Conservation (phyloP, 1,140 invertebrate genomes). For the Chrysomallon squamiferum region DNA sequence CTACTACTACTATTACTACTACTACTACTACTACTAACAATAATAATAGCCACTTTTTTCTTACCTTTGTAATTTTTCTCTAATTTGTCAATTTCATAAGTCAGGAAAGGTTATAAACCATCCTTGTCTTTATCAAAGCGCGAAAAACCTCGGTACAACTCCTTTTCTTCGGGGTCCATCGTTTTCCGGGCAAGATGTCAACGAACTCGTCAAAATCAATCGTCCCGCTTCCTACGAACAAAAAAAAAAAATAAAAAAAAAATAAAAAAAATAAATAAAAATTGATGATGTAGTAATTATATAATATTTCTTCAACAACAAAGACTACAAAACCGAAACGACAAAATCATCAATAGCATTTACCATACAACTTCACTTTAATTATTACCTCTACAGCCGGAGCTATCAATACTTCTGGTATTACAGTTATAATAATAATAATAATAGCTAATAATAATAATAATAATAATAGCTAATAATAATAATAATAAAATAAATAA, state of each 20-base stretch:
- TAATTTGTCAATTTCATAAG: conserved; percentile 42
- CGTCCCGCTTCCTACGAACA: conserved; percentile 91
- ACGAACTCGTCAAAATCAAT: conserved; percentile 99
- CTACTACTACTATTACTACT: too few species aligned
- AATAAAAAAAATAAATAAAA: neutral
- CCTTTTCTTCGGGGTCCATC: conserved; percentile 98
- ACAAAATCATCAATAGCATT: too few species aligned
- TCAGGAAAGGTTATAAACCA: conserved; percentile 70
- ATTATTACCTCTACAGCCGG: too few species aligned
- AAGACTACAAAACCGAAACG: too few species aligned
- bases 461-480: neutral
- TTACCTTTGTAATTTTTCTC: conserved; percentile 47
- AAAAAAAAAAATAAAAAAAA: neutral
- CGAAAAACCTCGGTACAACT: conserved; percentile 97
- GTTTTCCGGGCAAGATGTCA: conserved; percentile 99
- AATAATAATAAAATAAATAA: neutral
- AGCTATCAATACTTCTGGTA: too few species aligned
- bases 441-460: too few species aligned
- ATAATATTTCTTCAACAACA: too few species aligned
- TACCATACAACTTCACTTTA: too few species aligned
- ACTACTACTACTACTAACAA: too few species aligned
- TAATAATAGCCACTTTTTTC: too few species aligned
- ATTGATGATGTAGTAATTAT: too few species aligned
- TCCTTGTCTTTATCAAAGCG: conserved; percentile 98
- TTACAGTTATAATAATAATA: too few species aligned